Percentiles rank a stretch among this genome's conserved stretches.
phyloP scores from a whole-genome alignment of 2,888 invertebrate species.

The Mystacides longicornis region DNA sequence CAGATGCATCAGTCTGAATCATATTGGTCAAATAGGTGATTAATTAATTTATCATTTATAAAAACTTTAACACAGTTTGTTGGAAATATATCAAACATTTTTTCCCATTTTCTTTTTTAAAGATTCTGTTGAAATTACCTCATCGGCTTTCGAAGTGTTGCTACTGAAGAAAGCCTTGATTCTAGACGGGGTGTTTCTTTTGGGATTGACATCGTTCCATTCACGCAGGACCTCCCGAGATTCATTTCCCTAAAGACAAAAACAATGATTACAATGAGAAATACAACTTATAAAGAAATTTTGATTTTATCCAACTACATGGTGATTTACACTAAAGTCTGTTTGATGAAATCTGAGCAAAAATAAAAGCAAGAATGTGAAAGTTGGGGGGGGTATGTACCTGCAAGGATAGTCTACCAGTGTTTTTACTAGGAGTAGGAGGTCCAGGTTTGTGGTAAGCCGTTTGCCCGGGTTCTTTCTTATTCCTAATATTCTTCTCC shows the following conservation, averaged over 20 bases:
- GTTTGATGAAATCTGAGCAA: no score
- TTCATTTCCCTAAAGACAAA: slow-evolving; percentile 43
- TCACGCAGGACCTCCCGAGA: slow-evolving; percentile 52
- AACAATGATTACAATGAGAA: neutral
- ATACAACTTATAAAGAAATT: neutral
- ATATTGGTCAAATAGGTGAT: no score
- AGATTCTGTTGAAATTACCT: slow-evolving; percentile 37
- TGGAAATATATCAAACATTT: neutral
- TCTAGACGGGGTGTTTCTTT: slow-evolving; percentile 55
- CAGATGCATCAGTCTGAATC: no score
- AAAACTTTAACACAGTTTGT: neutral
- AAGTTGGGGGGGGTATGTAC: no score
- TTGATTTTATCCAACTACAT: no score
- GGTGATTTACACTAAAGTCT: no score
- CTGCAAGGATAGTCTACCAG: slow-evolving; percentile 63
- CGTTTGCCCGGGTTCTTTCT: slow-evolving; percentile 58
- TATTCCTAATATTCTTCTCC: slow-evolving; percentile 36
- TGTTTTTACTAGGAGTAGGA: slow-evolving; percentile 80
- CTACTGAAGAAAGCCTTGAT: slow-evolving; percentile 54
- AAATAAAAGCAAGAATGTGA: no score
- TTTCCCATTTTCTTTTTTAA: neutral
- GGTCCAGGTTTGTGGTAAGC: slow-evolving; percentile 81
- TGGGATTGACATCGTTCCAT: slow-evolving; percentile 34
- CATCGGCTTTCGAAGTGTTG: slow-evolving; percentile 39
- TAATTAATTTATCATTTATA: no score